Evolutionary conservation across 2,113 vertebrate genomes (phyloP), one percentile per base, ranked within the genome.

Genomic region (Sebastes fasciatus): DNA sequence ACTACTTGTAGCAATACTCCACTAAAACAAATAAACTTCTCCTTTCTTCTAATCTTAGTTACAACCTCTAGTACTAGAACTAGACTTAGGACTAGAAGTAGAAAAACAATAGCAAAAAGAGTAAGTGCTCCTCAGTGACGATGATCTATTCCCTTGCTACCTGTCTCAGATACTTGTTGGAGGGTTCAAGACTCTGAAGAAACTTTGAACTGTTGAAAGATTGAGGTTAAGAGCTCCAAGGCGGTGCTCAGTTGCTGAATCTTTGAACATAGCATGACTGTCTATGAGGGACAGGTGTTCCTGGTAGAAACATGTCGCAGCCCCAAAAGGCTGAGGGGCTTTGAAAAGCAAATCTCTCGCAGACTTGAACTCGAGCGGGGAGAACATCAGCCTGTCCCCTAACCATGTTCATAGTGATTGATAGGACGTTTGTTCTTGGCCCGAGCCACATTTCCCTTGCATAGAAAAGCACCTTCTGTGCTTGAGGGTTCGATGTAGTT

Each of bases 141-240:
- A 64, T 45, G 68, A 76, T 67, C 64, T 84, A 82, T 80, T 84
- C 71, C 85, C 77, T 55, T 66, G 69, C 79, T 69, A 21, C 64
- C 69, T 74, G 51, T 74, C 80, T 90, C 66, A 90, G 80, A 77
- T 86, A 66, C 75, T 74, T 86, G 81, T 80, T 83, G 79, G 70
- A 78, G 81, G 66, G 60, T 86, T 82, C 21, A 42, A 85, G 72
- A 86, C 64, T 72, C 62, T 49, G 70, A 87, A 64, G 71, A 76
- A 89, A 87, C 86, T 87, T 88, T 93, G 86, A 93, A 91, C 70
- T 74, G 81, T 80, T 93, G 93, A 94, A 91, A 91, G 91, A 93
- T 92, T 92, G 92, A 92, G 92, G 93, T 94, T 94, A 92, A 88
- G 75, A 86, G 84, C 85, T 88, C 19, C 81, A 55, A 88, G 93